These are phyloP conservation scores for Sinelater perroti DNA, from an alignment of 2,888 invertebrate genomes.

Conservation along the genomic window DNA sequence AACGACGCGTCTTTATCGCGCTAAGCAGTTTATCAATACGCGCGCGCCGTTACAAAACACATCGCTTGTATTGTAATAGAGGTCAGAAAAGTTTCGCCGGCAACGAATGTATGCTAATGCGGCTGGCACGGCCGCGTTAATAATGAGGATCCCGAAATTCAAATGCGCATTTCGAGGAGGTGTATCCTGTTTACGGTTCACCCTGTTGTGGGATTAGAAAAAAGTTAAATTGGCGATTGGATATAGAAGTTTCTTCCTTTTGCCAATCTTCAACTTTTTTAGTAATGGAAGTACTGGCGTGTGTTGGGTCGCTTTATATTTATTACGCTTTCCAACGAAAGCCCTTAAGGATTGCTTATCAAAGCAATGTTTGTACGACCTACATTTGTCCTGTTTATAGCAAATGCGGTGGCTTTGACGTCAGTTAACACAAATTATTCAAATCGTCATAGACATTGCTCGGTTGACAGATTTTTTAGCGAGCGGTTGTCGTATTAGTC, in stretches of 20 bases:
- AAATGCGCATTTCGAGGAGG: no score
- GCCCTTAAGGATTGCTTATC: constrained; percentile 22
- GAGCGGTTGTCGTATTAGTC: no score
- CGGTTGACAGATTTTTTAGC: no score
- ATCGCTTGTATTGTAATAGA: constrained; percentile 34
- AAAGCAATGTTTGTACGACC: constrained; percentile 6
- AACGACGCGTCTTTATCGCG: constrained; percentile 28
- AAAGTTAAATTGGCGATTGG: no score
- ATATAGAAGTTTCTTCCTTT: background rate
- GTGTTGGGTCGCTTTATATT: constrained; percentile 16
- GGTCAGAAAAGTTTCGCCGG: constrained; percentile 38
- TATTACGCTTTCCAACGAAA: constrained; percentile 11
- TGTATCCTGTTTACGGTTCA: no score
- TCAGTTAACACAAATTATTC: no score
- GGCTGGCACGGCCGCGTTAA: constrained; percentile 6
- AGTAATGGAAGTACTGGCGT: constrained; percentile 25
- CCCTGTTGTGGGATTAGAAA: no score
- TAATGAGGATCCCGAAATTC: constrained; percentile 1
- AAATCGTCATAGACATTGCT: no score
- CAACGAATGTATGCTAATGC: constrained; percentile 37
- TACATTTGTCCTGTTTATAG: no score
- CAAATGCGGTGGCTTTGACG: no score
- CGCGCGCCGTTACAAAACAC: constrained; percentile 17
- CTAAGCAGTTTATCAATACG: constrained; percentile 25
- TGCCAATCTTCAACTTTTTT: background rate